Conservation (phyloP, 2,113 vertebrate species). For the Prietella phreatophila region DNA sequence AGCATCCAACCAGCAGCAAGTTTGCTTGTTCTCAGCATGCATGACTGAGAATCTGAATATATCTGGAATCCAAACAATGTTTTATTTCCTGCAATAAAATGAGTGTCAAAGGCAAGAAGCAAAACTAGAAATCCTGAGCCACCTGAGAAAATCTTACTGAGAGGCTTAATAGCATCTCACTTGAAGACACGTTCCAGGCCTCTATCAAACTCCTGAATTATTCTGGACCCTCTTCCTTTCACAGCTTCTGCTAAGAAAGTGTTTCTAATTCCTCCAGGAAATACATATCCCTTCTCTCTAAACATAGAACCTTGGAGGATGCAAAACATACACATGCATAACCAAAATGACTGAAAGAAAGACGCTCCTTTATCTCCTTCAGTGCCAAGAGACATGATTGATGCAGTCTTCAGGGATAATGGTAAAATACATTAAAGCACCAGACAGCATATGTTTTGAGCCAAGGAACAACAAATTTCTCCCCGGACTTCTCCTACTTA, state of each 20-base stretch:
- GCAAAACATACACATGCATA: background rate
- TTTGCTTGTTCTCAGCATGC: background rate
- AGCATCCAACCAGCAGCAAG: background rate
- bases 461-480: background rate
- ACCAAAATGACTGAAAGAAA: constrained; percentile 43
- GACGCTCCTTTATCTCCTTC: constrained; percentile 17
- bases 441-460: constrained; percentile 30
- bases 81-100: background rate
- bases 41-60: background rate
- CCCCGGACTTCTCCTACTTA: constrained; percentile 9
- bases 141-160: background rate
- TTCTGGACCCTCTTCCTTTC: background rate
- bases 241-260: constrained; percentile 15
- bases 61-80: background rate
- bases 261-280: background rate
- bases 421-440: constrained; percentile 33
- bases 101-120: background rate
- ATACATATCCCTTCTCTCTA: background rate
- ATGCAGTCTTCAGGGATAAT: constrained; percentile 33
- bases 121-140: background rate
- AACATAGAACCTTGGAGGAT: constrained; percentile 1
- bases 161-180: background rate
- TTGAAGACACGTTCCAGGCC: background rate
- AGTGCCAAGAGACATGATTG: constrained; percentile 29
- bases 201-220: background rate